Evolutionary conservation across 2,888 invertebrate genomes (phyloP).

Genomic region (Trissolcus brochymenae): DNA sequence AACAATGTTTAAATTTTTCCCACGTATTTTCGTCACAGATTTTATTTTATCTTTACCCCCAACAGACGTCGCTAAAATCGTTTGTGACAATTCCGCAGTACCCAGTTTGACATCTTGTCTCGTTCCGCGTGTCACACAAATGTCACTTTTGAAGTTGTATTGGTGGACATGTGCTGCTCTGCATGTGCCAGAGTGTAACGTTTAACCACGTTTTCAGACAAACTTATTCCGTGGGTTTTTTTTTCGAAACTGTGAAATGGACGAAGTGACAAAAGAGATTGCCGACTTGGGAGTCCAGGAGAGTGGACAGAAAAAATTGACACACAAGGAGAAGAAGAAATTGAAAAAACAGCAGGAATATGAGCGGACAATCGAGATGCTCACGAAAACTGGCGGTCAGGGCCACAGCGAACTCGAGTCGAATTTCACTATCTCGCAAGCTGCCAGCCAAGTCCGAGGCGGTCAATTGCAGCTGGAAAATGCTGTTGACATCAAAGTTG

Average conservation of each 20-base stretch:
- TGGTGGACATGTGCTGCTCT: slow-evolving; percentile 9
- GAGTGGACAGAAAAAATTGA: slow-evolving; percentile 84
- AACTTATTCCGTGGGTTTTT: too few species aligned
- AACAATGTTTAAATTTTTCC: too few species aligned
- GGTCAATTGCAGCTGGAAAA: slow-evolving; percentile 82
- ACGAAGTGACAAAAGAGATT: slow-evolving; percentile 65
- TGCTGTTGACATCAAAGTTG: slow-evolving; percentile 98
- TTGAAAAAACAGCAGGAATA: slow-evolving; percentile 92
- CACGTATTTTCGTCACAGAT: too few species aligned
- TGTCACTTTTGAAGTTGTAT: background rate
- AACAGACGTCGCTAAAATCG: too few species aligned
- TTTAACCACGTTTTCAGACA: slow-evolving; percentile 10
- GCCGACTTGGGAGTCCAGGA: slow-evolving; percentile 71
- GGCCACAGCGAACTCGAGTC: slow-evolving; percentile 93
- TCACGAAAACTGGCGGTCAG: slow-evolving; percentile 91
- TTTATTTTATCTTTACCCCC: too few species aligned
- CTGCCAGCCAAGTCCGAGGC: slow-evolving; percentile 79
- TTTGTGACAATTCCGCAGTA: too few species aligned
- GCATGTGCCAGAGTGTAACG: slow-evolving; percentile 4
- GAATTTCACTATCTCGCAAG: slow-evolving; percentile 96
- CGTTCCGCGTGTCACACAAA: background rate
- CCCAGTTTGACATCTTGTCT: too few species aligned
- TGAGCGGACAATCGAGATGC: slow-evolving; percentile 89
- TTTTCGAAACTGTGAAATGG: slow-evolving; percentile 19
- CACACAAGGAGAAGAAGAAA: slow-evolving; percentile 95